These are phyloP conservation scores for Myopa tessellatipennis DNA, from an alignment of 2,888 invertebrate genomes.

Conservation along the genomic window DNA sequence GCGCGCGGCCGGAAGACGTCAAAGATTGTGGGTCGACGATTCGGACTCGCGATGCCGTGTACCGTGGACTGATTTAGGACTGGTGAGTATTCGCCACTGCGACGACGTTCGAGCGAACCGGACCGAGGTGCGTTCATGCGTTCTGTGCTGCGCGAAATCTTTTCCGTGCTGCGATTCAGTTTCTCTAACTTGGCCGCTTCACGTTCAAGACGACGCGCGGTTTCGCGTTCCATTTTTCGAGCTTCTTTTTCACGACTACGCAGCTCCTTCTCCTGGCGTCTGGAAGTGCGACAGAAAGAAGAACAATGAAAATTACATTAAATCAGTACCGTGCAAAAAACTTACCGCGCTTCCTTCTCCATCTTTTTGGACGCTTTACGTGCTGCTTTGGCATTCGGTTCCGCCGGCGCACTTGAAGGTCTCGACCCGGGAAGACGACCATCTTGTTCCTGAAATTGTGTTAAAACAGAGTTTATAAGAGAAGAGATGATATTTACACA, in stretches of 20 bases:
- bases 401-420: constrained; percentile 67
- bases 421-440: constrained; percentile 62
- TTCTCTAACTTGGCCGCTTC: constrained; percentile 68
- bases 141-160: constrained; percentile 67
- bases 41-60: constrained; percentile 74
- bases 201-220: constrained; percentile 65
- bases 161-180: constrained; percentile 65
- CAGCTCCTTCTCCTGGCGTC: constrained; percentile 67
- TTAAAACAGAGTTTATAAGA: constrained; percentile 54
- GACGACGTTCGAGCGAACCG: constrained; percentile 66
- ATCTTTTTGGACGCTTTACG: constrained; percentile 66
- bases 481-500: not conserved
- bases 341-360: constrained; percentile 67
- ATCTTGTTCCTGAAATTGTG: constrained; percentile 65
- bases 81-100: constrained; percentile 68
- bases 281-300: constrained; percentile 42
- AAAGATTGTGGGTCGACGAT: constrained; percentile 79
- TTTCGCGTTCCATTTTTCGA: constrained; percentile 66
- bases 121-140: constrained; percentile 63
- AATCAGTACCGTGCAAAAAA: not conserved
- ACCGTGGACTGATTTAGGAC: constrained; percentile 68
- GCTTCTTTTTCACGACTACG: constrained; percentile 66
- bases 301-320: not conserved
- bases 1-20: constrained; percentile 84
- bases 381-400: constrained; percentile 67